Conservation (phyloP, 1,140 invertebrate species). For the Lordiphosa mommai region DNA sequence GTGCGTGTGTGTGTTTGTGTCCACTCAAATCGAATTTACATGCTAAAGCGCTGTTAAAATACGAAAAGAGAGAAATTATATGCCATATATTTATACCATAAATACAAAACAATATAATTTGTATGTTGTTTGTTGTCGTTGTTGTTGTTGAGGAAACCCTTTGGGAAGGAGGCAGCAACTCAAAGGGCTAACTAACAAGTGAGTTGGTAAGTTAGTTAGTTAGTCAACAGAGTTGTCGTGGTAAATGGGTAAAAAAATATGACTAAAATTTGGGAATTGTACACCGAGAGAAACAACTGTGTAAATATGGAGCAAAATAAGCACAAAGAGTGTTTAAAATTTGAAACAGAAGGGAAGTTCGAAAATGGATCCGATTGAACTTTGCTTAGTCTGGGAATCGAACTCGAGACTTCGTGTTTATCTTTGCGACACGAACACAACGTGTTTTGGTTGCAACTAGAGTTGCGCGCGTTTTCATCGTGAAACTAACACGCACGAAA, state of each 20-base stretch:
- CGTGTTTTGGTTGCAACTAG: no score
- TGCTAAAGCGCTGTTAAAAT: constrained; percentile 69
- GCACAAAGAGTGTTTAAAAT: no score
- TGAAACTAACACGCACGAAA: no score
- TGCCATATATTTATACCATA: constrained; percentile 40
- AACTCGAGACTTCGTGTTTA: no score
- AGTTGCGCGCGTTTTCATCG: no score
- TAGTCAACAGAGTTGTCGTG: neutral
- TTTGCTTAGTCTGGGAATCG: no score
- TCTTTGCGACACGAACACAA: no score
- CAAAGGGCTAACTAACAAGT: neutral
- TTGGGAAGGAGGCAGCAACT: constrained; percentile 1
- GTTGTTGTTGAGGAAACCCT: neutral
- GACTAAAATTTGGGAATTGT: neutral
- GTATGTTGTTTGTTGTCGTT: constrained; percentile 7
- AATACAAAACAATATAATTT: constrained; percentile 61
- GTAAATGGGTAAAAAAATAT: constrained; percentile 4
- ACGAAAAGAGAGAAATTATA: constrained; percentile 31
- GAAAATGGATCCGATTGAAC: no score
- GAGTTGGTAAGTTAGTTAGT: constrained; percentile 7
- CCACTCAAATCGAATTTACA: constrained; percentile 71
- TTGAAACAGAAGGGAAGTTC: no score
- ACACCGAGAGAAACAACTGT: no score
- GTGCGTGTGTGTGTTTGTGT: constrained; percentile 17
- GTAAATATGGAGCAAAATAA: no score